These are phyloP conservation scores for Scomber scombrus DNA, from an alignment of 2,113 vertebrate species.

Conservation along the genomic window DNA sequence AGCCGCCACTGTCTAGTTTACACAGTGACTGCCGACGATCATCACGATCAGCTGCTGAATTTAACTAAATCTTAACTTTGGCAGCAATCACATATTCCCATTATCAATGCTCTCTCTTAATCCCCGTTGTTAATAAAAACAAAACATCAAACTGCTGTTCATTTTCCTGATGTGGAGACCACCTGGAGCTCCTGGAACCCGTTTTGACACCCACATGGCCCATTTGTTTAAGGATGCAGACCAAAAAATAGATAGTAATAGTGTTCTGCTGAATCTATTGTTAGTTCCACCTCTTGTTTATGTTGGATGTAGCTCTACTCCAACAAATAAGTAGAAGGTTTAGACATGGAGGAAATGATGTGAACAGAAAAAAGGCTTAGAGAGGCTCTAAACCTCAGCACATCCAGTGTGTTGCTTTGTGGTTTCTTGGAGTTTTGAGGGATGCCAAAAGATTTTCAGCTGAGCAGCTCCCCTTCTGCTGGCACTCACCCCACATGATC, in stretches of 20 bases:
- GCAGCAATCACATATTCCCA: constrained; percentile 34
- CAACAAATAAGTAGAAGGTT: constrained; percentile 10
- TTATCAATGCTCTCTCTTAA: constrained; percentile 22
- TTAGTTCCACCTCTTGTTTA: constrained; percentile 32
- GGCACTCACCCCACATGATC: constrained; percentile 9
- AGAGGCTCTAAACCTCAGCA: constrained; percentile 23
- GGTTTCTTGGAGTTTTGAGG: constrained; percentile 25
- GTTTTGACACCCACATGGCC: constrained; percentile 23
- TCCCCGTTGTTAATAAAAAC: constrained; percentile 46
- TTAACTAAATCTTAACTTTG: constrained; percentile 48
- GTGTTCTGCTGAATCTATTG: constrained; percentile 24
- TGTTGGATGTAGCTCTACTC: constrained; percentile 40
- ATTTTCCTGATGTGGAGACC: constrained; percentile 22
- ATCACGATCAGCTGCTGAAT: constrained; percentile 57
- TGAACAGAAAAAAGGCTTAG: constrained; percentile 7
- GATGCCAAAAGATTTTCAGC: constrained; percentile 36
- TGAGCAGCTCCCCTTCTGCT: not conserved
- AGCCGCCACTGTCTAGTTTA: constrained; percentile 42
- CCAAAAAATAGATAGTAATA: constrained; percentile 4
- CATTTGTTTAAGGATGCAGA: constrained; percentile 20
- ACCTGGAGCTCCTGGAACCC: constrained; percentile 30
- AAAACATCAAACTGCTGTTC: constrained; percentile 29
- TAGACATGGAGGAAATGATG: not conserved
- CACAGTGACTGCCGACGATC: constrained; percentile 43
- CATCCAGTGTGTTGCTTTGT: constrained; percentile 51